Evolutionary conservation across 2,113 vertebrate species (phyloP).

Genomic region (Edolisoma coerulescens): DNA sequence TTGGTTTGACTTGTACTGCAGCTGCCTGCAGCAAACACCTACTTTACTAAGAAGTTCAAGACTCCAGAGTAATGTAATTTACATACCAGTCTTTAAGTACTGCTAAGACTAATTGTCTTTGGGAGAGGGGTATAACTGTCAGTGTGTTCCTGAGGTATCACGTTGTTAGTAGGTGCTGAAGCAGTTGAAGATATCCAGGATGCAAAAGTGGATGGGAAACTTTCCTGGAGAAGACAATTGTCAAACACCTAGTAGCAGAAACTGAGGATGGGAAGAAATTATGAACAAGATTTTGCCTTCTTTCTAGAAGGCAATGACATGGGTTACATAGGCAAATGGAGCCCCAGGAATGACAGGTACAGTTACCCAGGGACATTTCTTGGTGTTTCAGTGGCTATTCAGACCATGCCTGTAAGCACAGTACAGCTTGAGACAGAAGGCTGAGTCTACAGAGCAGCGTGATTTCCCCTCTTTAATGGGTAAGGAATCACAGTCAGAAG

Average conservation of each 20-base stretch:
- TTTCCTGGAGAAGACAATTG: neutral
- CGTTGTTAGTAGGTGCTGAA: neutral
- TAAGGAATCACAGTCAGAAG: neutral
- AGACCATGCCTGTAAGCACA: neutral
- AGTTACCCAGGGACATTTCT: neutral
- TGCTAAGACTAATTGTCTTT: neutral
- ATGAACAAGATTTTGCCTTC: neutral
- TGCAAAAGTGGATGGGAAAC: neutral
- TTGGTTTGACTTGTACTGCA: slow-evolving; percentile 20
- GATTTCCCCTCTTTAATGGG: neutral
- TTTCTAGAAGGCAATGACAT: neutral
- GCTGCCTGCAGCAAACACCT: slow-evolving; percentile 12
- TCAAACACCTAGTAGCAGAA: neutral
- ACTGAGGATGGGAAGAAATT: neutral
- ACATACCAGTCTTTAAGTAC: neutral
- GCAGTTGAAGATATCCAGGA: neutral
- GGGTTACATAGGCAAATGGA: neutral
- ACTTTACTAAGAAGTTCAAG: neutral
- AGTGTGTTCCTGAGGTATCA: neutral
- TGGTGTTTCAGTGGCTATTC: neutral
- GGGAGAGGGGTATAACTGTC: neutral
- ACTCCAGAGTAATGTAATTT: slow-evolving; percentile 1
- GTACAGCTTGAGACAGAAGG: neutral
- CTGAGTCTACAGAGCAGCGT: neutral
- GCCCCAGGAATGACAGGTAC: neutral